A percentile compares a stretch with the other conserved stretches of the same genome.
Conservation (phyloP, 2,888 invertebrate species). For the Campaea margaritaria region DNA sequence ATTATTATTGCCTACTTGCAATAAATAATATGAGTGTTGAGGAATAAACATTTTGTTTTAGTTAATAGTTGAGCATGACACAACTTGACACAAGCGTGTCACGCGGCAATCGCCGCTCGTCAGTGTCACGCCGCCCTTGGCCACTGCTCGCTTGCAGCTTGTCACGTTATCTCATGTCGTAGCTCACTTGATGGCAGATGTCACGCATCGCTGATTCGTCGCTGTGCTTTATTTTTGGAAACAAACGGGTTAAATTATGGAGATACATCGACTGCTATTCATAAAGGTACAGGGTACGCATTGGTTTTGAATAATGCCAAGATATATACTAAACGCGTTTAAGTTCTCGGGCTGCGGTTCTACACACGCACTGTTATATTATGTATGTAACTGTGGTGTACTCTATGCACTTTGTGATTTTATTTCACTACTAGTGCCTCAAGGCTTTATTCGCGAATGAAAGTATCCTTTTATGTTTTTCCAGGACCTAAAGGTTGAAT, state of each 20-base stretch:
- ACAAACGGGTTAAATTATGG: conserved; percentile 28
- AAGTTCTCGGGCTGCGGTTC: conserved; percentile 8
- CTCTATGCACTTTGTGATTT: not conserved
- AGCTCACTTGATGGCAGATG: conserved; percentile 29
- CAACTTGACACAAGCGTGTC: conserved; percentile 57
- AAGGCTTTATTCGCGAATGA: no score
- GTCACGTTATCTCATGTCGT: conserved; percentile 38
- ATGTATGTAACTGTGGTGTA: not conserved
- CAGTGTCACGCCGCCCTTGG: conserved; percentile 41
- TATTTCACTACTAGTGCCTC: no score
- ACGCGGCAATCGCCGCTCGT: conserved; percentile 50
- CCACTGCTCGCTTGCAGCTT: conserved; percentile 41
- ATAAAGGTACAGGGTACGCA: conserved; percentile 14
- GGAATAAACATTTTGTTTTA: no score
- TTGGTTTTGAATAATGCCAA: conserved; percentile 14
- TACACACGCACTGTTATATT: conserved; percentile 21
- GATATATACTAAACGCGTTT: conserved; percentile 17
- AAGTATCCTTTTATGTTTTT: no score
- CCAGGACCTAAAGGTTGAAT: no score
- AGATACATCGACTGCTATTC: conserved; percentile 28
- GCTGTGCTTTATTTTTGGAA: conserved; percentile 16
- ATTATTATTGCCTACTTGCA: no score
- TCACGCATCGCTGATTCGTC: conserved; percentile 25
- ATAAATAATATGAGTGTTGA: no score
- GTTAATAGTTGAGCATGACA: no score